A percentile compares a stretch with the other conserved stretches of the same genome.
Evolutionary conservation across 2,113 vertebrate species (phyloP).

Genomic region (Periophthalmodon schlosseri): DNA sequence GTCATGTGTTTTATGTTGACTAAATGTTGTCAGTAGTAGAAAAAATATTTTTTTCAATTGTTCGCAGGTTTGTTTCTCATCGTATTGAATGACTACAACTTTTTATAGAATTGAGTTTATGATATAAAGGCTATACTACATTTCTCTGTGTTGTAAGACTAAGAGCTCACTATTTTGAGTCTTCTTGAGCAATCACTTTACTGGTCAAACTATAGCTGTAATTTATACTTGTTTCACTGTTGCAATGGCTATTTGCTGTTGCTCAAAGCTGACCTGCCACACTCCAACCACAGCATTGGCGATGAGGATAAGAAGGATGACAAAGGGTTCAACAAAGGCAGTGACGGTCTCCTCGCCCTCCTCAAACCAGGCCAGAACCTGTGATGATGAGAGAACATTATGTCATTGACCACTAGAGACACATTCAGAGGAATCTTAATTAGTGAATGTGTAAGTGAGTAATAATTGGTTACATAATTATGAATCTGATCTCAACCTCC

Average conservation of each 20-base stretch:
- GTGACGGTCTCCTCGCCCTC: conserved; percentile 92
- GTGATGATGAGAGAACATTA: conserved; percentile 8
- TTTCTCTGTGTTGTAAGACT: conserved; percentile 1
- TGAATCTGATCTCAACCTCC: conserved; percentile 41
- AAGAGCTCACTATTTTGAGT: conserved; percentile 34
- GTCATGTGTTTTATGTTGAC: conserved; percentile 12
- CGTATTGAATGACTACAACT: not conserved
- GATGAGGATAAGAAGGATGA: conserved; percentile 91
- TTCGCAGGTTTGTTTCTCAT: not conserved
- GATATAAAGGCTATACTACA: not conserved
- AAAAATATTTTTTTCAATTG: not conserved
- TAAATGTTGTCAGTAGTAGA: not conserved
- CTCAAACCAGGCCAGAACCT: conserved; percentile 96
- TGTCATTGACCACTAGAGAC: not conserved
- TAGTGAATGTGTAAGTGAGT: conserved; percentile 1
- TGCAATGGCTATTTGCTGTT: conserved; percentile 35
- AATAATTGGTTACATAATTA: conserved; percentile 37
- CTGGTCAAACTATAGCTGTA: conserved; percentile 26
- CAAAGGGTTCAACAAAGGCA: conserved; percentile 91
- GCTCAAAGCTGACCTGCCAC: conserved; percentile 84
- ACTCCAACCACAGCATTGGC: conserved; percentile 91
- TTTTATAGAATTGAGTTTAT: not conserved
- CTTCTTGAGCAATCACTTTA: conserved; percentile 19
- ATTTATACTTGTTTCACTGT: conserved; percentile 43
- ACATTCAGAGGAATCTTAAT: not conserved